Evolutionary conservation across 2,113 vertebrate species (phyloP).

Genomic region (Mustelus asterias): DNA sequence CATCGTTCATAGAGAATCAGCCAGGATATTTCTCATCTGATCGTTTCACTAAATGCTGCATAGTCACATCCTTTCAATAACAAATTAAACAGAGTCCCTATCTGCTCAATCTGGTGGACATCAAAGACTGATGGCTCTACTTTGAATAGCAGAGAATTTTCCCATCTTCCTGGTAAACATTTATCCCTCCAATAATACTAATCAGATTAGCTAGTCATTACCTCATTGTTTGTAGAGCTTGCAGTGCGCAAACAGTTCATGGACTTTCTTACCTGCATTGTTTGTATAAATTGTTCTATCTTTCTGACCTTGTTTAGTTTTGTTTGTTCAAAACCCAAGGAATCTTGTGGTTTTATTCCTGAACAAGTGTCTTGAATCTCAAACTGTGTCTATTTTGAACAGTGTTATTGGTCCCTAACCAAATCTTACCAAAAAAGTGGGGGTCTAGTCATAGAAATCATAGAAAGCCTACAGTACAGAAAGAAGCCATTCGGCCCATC

Average conservation of each 20-base stretch:
- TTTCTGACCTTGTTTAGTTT: no score
- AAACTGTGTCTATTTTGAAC: no score
- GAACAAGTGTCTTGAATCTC: no score
- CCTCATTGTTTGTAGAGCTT: neutral
- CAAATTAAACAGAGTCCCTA: neutral
- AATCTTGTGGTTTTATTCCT: no score
- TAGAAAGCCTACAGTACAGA: no score
- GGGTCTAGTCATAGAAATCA: no score
- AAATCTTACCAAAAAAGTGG: no score
- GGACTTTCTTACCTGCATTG: no score
- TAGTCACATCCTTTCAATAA: neutral
- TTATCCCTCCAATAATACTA: neutral
- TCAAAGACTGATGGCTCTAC: neutral
- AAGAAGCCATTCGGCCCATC: no score
- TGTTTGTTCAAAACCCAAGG: no score
- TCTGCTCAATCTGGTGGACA: neutral
- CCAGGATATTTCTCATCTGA: neutral
- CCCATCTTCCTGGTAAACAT: neutral
- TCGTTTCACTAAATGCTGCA: neutral
- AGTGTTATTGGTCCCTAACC: no score
- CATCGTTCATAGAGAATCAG: neutral
- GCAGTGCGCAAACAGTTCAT: neutral
- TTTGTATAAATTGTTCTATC: no score
- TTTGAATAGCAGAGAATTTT: neutral
- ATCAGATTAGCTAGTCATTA: neutral